A percentile compares a stretch with the other conserved stretches of the same genome.
Evolutionary conservation across 2,888 invertebrate species (phyloP).

Genomic region (Eugnorisma glareosa): DNA sequence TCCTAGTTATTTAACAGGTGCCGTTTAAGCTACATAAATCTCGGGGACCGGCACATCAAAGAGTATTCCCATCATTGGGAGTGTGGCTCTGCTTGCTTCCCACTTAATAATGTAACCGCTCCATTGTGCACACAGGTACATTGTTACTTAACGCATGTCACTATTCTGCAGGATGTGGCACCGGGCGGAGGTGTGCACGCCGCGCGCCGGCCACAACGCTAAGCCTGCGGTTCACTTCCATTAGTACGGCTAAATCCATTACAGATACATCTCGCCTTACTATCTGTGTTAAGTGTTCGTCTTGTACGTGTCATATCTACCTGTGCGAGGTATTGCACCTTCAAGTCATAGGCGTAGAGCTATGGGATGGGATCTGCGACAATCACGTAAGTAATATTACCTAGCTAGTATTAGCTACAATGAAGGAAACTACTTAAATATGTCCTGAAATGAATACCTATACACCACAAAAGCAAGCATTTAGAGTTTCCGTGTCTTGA

Average conservation of each 20-base stretch:
- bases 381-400: conserved; percentile 1
- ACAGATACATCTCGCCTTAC: conserved; percentile 77
- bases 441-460: not conserved
- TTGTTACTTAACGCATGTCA: conserved; percentile 70
- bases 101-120: conserved; percentile 67
- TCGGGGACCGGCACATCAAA: conserved; percentile 29
- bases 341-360: conserved; percentile 11
- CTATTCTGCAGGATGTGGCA: conserved; percentile 75
- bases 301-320: conserved; percentile 37
- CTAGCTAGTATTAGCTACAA: not conserved
- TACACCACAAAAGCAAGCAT: not conserved
- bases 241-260: conserved; percentile 85
- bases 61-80: conserved; percentile 41
- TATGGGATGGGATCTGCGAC: not conserved
- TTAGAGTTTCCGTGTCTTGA: not conserved
- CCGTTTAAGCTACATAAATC: conserved; percentile 25
- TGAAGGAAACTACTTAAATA: not conserved
- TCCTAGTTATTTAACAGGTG: conserved; percentile 10
- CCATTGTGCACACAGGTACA: conserved; percentile 37
- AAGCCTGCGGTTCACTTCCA: conserved; percentile 85
- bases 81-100: conserved; percentile 37
- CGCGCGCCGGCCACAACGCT: conserved; percentile 80
- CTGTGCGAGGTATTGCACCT: conserved; percentile 32
- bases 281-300: conserved; percentile 56
- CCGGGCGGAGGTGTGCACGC: conserved; percentile 62